A percentile compares a stretch with the other conserved stretches of the same genome.
Conservation (phyloP, 53 echinoderm and acorn worm genomes). For the Paelopatides confundens region DNA sequence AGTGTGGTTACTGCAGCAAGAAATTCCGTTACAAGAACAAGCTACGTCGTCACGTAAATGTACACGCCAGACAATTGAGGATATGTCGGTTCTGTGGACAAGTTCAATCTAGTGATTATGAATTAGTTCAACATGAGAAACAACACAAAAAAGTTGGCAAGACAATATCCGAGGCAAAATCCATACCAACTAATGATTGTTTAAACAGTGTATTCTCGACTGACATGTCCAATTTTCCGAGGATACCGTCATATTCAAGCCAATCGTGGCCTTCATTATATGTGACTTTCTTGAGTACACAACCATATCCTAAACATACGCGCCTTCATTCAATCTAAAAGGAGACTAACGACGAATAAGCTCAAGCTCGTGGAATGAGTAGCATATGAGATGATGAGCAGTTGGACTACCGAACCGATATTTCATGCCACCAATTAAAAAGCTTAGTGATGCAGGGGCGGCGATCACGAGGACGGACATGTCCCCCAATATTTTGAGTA, state of each 20-base stretch:
- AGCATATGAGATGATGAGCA: too few species aligned
- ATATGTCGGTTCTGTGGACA: slow-evolving; percentile 81
- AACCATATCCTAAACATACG: background rate
- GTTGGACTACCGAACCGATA: too few species aligned
- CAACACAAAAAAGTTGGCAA: slow-evolving; percentile 55
- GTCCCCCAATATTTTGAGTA: too few species aligned
- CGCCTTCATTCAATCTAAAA: background rate
- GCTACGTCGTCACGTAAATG: slow-evolving; percentile 75
- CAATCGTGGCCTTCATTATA: background rate
- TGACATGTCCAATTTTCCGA: background rate
- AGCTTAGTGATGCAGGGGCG: too few species aligned
- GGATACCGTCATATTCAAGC: background rate
- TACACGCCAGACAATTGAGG: slow-evolving; percentile 79
- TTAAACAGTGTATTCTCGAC: background rate
- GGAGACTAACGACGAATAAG: too few species aligned
- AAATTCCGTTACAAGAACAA: slow-evolving; percentile 86
- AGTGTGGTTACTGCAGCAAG: slow-evolving; percentile 77
- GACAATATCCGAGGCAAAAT: background rate
- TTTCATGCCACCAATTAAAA: too few species aligned
- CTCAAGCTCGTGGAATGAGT: too few species aligned
- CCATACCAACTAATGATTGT: background rate
- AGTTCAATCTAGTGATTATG: slow-evolving; percentile 81
- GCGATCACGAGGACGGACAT: too few species aligned
- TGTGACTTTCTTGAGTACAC: background rate
- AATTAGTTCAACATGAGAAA: slow-evolving; percentile 91